Evolutionary conservation across 2,888 invertebrate genomes (phyloP).

Genomic region (Cetonia aurata): DNA sequence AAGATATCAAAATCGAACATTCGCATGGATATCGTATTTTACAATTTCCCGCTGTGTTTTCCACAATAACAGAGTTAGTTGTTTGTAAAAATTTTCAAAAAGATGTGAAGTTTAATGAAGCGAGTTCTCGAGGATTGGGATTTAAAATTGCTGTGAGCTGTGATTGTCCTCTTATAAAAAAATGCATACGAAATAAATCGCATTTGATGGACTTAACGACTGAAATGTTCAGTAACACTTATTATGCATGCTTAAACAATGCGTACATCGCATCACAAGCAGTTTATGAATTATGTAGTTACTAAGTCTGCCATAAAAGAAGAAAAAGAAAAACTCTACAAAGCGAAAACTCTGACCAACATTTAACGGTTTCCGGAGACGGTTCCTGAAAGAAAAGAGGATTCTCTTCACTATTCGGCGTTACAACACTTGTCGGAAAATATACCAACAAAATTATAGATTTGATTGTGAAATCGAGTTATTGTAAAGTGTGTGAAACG

Average conservation of each 20-base stretch:
- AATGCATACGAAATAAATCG: constrained; percentile 8
- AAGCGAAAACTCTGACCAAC: constrained; percentile 11
- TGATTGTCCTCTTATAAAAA: not conserved
- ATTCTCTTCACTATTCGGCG: constrained; percentile 45
- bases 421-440: constrained; percentile 46
- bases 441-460: constrained; percentile 47
- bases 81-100: constrained; percentile 33
- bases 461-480: constrained; percentile 44
- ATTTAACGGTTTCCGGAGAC: constrained; percentile 41
- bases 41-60: constrained; percentile 2
- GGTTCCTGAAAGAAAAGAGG: constrained; percentile 45
- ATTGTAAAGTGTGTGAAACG: not conserved
- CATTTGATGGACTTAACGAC: constrained; percentile 54
- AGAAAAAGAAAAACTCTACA: no score
- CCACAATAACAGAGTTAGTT: constrained; percentile 7
- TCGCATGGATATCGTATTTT: constrained; percentile 5
- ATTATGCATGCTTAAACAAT: constrained; percentile 47
- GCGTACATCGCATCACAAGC: constrained; percentile 45
- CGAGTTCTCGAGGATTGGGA: not conserved
- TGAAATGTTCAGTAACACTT: constrained; percentile 36
- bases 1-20: constrained; percentile 2
- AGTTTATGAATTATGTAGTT: constrained; percentile 47
- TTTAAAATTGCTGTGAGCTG: not conserved
- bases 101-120: constrained; percentile 3
- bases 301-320: no score